Base-by-base conservation (phyloP, 1,140 invertebrate species). In the Platorchestia sp. region DNA sequence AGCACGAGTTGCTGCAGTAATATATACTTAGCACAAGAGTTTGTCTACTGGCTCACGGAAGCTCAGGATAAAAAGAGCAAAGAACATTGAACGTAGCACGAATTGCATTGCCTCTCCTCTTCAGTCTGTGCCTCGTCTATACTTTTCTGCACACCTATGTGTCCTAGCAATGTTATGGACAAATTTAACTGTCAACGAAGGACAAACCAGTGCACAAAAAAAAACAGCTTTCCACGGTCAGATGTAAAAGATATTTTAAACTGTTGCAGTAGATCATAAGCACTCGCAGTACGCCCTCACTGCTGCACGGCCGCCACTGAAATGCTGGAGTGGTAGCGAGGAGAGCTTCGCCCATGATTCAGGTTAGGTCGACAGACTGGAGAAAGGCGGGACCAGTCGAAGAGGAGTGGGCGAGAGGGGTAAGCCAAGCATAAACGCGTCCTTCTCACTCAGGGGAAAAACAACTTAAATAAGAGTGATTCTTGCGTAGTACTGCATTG, bases 21-120 rank as follows among this genome's bases (percentile, higher is more conserved):
- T 22, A 75, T 75, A 89, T 16, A 89, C 41, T 89, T 41, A 89
- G 87, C 87, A 42, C n/a, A 42, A 44, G 43, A 14, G 87, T 89
- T 89, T 42, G 87, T 89, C 43, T 7, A 44, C 87, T 5, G 87
- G 10, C 87, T 42, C 87, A 42, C 87, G 36, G 87, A 42, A 44
- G 87, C n/a, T 89, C 87, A 89, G 41, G n/a, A 89, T 89, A 89
- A 89, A 89, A 89, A 89, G 87, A 89, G 87, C 87, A 89, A 89
- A 42, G 14, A 89, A 42, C 87, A 89, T 89, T 41, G 43, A 89
- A 89, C 87, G 87, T 89, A 44, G 87, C n/a, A 42, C 7, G 87
- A 89, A 89, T 89, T 89, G 87, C 87, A 89, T 44, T 89, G 41
- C 41, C 87, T 89, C 87, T 89, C 43, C 43, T 86, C 86, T 51